phyloP scores from a whole-genome alignment of 2,888 invertebrate genomes.

The Lasioglossum pauxillum region DNA sequence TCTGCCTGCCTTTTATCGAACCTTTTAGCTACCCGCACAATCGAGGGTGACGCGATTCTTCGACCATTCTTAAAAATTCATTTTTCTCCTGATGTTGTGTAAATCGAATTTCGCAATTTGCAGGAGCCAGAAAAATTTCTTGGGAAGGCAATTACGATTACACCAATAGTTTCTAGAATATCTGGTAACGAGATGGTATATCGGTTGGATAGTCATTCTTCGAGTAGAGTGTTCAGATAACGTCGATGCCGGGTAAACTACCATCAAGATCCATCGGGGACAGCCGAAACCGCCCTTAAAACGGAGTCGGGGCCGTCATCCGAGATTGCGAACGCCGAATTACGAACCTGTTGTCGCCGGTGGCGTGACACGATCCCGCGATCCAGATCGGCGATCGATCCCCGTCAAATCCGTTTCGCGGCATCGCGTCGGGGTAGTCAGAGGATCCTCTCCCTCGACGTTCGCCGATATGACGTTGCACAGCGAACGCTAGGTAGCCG shows the following conservation, averaged over 20 bases:
- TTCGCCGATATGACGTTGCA: constrained; percentile 53
- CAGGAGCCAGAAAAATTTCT: background rate
- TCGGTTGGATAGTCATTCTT: background rate
- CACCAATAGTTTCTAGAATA: no score
- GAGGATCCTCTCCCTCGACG: constrained; percentile 46
- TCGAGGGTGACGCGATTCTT: background rate
- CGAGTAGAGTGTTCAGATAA: background rate
- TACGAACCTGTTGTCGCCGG: constrained; percentile 22
- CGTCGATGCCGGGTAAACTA: background rate
- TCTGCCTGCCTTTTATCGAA: background rate
- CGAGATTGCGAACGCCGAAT: background rate
- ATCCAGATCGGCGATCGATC: constrained; percentile 55
- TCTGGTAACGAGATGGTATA: background rate
- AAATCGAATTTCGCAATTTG: background rate
- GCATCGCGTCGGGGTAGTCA: constrained; percentile 34
- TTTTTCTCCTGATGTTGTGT: background rate
- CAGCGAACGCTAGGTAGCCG: constrained; percentile 57
- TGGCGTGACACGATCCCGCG: background rate
- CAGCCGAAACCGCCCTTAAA: background rate
- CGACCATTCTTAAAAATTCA: background rate
- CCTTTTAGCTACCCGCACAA: background rate
- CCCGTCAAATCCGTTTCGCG: constrained; percentile 52
- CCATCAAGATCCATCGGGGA: constrained; percentile 2
- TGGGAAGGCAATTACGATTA: background rate
- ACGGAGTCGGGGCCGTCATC: background rate